Conservation (phyloP, 2,888 invertebrate genomes). For the Andrena hattorfiana region DNA sequence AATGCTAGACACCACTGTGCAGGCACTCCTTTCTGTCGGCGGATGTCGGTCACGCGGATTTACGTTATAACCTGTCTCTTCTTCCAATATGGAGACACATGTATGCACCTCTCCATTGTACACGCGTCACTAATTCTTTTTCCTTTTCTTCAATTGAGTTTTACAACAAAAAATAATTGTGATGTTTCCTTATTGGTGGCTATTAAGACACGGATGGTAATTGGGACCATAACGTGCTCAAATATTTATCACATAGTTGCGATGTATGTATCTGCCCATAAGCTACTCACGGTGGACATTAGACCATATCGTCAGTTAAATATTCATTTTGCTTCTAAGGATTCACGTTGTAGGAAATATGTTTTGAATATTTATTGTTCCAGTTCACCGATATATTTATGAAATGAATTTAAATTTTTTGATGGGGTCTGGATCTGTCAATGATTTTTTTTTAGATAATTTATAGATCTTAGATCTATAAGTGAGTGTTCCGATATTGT, state of each 20-base stretch:
- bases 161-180: background rate
- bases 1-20: constrained; percentile 71
- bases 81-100: constrained; percentile 66
- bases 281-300: background rate
- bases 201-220: background rate
- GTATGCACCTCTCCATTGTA: constrained; percentile 26
- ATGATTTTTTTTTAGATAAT: too few species aligned
- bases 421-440: too few species aligned
- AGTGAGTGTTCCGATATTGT: too few species aligned
- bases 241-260: background rate
- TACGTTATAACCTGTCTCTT: constrained; percentile 79
- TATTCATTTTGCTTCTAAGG: constrained; percentile 4
- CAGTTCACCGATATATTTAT: too few species aligned
- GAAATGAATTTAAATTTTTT: too few species aligned
- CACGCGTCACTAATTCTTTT: constrained; percentile 29
- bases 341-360: background rate
- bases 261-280: background rate
- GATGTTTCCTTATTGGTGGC: background rate
- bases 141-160: background rate
- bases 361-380: background rate
- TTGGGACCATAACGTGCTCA: background rate
- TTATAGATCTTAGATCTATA: too few species aligned
- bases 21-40: constrained; percentile 72
- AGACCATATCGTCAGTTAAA: constrained; percentile 3
- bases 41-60: constrained; percentile 81